A percentile compares a stretch with the other conserved stretches of the same genome.
These are phyloP conservation scores for Indicator indicator DNA, from an alignment of 2,113 vertebrate species.

Conservation along the genomic window DNA sequence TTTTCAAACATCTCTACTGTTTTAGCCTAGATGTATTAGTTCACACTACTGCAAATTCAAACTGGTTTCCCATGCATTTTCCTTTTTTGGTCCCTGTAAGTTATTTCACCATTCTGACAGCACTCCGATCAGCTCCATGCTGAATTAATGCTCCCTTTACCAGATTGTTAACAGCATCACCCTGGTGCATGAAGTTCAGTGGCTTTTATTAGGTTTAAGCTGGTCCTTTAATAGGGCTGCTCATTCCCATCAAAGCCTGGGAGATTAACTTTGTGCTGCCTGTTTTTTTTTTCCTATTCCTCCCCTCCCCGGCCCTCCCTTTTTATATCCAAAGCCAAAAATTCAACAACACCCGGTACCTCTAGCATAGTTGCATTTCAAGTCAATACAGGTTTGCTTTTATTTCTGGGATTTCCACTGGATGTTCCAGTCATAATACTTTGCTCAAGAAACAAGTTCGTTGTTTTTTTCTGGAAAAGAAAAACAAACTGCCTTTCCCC, in stretches of 20 bases:
- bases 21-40: neutral
- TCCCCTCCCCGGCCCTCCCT: no score
- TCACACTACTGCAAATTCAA: neutral
- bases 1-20: neutral
- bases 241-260: neutral
- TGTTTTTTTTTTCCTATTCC: neutral
- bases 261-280: neutral
- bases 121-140: neutral
- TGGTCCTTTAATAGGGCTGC: neutral
- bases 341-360: neutral
- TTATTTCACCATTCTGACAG: neutral
- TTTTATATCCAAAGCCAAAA: neutral
- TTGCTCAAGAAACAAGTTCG: neutral
- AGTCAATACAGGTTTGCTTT: conserved; percentile 2
- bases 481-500: neutral
- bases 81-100: neutral
- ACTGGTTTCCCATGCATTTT: neutral
- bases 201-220: conserved; percentile 1
- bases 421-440: neutral
- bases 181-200: neutral
- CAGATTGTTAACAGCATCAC: neutral
- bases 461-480: neutral
- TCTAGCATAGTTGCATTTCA: conserved; percentile 9
- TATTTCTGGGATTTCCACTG: conserved; percentile 52
- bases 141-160: conserved; percentile 2